Evolutionary conservation across 2,888 invertebrate species (phyloP), one percentile per base, ranked within the genome.

Genomic region (Tetropium fuscum): DNA sequence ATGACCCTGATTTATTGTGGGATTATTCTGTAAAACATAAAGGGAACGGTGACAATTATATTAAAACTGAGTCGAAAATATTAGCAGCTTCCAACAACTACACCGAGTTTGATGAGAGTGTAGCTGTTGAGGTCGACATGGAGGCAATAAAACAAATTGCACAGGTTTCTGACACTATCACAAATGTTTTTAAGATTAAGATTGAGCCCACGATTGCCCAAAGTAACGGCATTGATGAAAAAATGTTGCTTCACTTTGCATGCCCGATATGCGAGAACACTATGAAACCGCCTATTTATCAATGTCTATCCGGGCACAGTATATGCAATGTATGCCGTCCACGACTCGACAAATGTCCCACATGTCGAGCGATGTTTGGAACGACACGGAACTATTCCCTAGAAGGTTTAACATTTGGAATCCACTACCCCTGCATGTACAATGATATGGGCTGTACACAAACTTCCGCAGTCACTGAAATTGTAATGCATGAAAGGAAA

Each of bases 201-300:
- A 47, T 65, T 3, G 63, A 60, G 19, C 64, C 64, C 36, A 34
- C 6, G 6, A n/a, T n/a, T n/a, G n/a, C n/a, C n/a, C 59, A 60
- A 10, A 19, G 56, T 10, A 67, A 71, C 11, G 68, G 70, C 11
- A 56, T 74, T 5, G 73, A 75, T 49, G 77, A 78, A 34, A 71
- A 71, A 41, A 65, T 78, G 56, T 49, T 78, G 22, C 71, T 69
- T n/a, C 72, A 70, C 45, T 76, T 79, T 49, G 78, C 78, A 64
- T 79, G 79, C 57, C 78, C 79, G 3, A 74, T 78, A 1, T 79
- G 79, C 54, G 78, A 77, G 49, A 68, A 63, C 18, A 71, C 74
- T 38, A 79, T 79, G 79, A 74, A 73, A 49, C 78, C 78, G 0
- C 79, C 78, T 0, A 79, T 79, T 49, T 76, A 66, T 38, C 79